These are phyloP conservation scores for Drosophila subquinaria DNA, from an alignment of 2,888 invertebrate genomes.

Conservation along the genomic window DNA sequence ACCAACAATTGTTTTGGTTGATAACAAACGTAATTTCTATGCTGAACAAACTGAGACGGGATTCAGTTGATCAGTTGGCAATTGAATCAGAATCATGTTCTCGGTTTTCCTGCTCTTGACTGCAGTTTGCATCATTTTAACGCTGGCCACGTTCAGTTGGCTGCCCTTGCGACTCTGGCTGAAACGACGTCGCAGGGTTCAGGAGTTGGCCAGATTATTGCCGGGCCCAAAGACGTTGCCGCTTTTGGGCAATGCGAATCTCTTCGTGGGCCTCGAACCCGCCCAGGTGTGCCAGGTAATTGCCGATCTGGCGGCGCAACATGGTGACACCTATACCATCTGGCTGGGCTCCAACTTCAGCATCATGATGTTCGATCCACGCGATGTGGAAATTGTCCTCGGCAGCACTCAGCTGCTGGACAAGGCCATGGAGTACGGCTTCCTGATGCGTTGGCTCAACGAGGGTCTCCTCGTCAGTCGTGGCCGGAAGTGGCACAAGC, in stretches of 20 bases:
- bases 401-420: conserved; percentile 83
- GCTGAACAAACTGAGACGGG: neutral
- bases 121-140: conserved; percentile 28
- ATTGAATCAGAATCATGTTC: conserved; percentile 22
- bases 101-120: conserved; percentile 6
- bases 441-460: conserved; percentile 86
- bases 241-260: conserved; percentile 86
- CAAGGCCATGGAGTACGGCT: conserved; percentile 86
- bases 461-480: conserved; percentile 87
- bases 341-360: conserved; percentile 57
- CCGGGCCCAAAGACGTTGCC: conserved; percentile 85
- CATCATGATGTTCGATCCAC: conserved; percentile 58
- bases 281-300: conserved; percentile 44
- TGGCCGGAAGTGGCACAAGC: conserved; percentile 85
- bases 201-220: conserved; percentile 54
- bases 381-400: conserved; percentile 77
- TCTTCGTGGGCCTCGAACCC: conserved; percentile 59
- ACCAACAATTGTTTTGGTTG: conserved; percentile 2
- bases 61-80: neutral
- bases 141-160: conserved; percentile 23
- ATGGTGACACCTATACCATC: conserved; percentile 57
- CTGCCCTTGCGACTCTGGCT: conserved; percentile 22
- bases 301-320: conserved; percentile 24
- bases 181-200: conserved; percentile 36
- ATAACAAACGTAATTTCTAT: neutral